These are phyloP conservation scores for Danaus plexippus DNA, from an alignment of 1,140 invertebrate species.

Conservation along the genomic window DNA sequence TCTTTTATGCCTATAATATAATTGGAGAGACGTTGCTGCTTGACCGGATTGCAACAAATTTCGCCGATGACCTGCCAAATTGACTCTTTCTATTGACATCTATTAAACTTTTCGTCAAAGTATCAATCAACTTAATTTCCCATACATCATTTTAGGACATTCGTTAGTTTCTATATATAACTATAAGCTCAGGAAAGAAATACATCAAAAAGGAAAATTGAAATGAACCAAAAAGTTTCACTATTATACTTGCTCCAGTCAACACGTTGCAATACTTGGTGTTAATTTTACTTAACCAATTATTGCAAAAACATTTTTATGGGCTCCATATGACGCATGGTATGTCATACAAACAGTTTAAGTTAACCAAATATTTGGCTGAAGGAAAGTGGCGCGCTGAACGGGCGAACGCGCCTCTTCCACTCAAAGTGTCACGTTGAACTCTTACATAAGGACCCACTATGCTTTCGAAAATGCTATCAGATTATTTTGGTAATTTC, in stretches of 20 bases:
- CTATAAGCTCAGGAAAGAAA: too few species aligned
- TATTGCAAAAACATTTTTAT: too few species aligned
- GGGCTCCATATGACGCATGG: conserved; percentile 7
- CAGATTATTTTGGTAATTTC: conserved; percentile 50
- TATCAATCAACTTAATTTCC: conserved; percentile 13
- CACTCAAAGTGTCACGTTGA: conserved; percentile 64
- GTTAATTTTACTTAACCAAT: too few species aligned
- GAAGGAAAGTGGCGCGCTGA: conserved; percentile 63
- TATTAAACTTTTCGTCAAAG: conserved; percentile 18
- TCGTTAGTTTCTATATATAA: too few species aligned
- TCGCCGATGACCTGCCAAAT: conserved; percentile 20
- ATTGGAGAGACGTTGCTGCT: conserved; percentile 21
- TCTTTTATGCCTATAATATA: conserved; percentile 10
- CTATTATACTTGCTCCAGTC: too few species aligned
- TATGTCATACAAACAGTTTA: conserved; percentile 21
- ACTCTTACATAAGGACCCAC: conserved; percentile 67
- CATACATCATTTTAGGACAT: conserved; percentile 8
- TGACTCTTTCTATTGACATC: conserved; percentile 25
- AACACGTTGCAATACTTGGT: too few species aligned
- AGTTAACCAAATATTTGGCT: conserved; percentile 54
- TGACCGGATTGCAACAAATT: conserved; percentile 20
- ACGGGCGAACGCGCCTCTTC: conserved; percentile 36
- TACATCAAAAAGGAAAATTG: too few species aligned
- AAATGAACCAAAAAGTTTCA: too few species aligned
- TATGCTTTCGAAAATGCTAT: conserved; percentile 69